These are phyloP conservation scores for Protomyctophum bolini DNA, from an alignment of 2,113 vertebrate species.

Conservation along the genomic window DNA sequence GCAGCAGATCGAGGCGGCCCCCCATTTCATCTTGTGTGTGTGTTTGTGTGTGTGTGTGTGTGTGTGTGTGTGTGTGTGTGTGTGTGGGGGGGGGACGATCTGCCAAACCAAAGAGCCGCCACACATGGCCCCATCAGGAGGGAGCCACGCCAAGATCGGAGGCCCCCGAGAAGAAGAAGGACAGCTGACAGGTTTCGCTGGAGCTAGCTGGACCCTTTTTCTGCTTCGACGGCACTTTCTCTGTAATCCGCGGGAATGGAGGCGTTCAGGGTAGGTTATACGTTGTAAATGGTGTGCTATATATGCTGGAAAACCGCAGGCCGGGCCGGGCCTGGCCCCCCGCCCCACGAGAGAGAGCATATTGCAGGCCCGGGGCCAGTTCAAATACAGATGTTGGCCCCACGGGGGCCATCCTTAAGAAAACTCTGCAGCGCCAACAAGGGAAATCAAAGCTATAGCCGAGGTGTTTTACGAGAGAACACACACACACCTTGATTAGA, in stretches of 20 bases:
- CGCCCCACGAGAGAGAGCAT: neutral
- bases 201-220: constrained; percentile 31
- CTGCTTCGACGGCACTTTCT: constrained; percentile 48
- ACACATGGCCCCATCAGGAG: too few species aligned
- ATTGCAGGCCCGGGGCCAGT: constrained; percentile 51
- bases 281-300: constrained; percentile 44
- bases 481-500: constrained; percentile 10
- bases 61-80: too few species aligned
- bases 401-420: constrained; percentile 42
- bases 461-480: constrained; percentile 23
- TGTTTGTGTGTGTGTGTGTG: too few species aligned
- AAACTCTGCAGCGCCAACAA: constrained; percentile 16
- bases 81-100: neutral
- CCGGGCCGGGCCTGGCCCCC: too few species aligned
- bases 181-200: constrained; percentile 35
- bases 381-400: constrained; percentile 63
- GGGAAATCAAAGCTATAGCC: constrained; percentile 32
- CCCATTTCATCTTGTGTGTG: constrained; percentile 37
- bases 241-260: constrained; percentile 33
- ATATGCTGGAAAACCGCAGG: constrained; percentile 27
- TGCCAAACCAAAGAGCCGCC: constrained; percentile 53
- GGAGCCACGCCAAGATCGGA: too few species aligned
- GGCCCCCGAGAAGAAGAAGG: constrained; percentile 17
- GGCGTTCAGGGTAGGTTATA: constrained; percentile 23
- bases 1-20: constrained; percentile 2